Evolutionary conservation across 2,797 vertebrate species (phyloP), one percentile per base, ranked within the genome.

Genomic region (Orestias chungarensis): DNA sequence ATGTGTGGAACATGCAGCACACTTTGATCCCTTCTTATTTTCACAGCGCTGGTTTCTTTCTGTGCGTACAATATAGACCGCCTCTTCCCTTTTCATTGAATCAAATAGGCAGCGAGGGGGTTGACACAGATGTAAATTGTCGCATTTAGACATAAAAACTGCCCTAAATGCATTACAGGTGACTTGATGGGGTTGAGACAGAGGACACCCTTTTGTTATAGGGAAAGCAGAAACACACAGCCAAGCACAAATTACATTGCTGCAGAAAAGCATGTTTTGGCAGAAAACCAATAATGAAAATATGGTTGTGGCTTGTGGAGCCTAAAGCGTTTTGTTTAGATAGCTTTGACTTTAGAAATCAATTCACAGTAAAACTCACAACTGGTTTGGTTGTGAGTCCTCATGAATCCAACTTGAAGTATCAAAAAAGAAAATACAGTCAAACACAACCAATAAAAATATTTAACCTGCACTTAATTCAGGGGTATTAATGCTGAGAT

Each of bases 151-250:
- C 50, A 74, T 84, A 86, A 87, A n/a, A 79, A 67, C 78, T 18
- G 31, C 73, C 18, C 70, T 91, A 91, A 94, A 90, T 83, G 70
- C 89, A 90, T 93, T 93, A 92, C 64, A 81, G 84, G 83, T 90
- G 87, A 92, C 82, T 75, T 62, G 70, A 78, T 80, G 84, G 78
- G 82, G 81, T 86, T 71, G 82, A 91, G 78, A 81, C 82, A 90
- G 82, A 89, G 90, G 88, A 38, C 89, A 89, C 70, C 64, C 86
- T 80, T 76, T 78, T 61, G 88, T 89, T 89, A 84, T 12, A 68
- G 71, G 61, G 25, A 25, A 81, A 84, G 89, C 74, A 81, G 75
- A 88, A 87, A 74, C 78, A 82, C 74, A 73, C 65, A 74, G 46
- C 1, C 42, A 66, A 25, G 52, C 68, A 62, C 31, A 47, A 74